Percentiles rank a stretch among this genome's conserved stretches.
Conservation (phyloP, 2,797 vertebrate genomes). For the Macropodus opercularis region DNA sequence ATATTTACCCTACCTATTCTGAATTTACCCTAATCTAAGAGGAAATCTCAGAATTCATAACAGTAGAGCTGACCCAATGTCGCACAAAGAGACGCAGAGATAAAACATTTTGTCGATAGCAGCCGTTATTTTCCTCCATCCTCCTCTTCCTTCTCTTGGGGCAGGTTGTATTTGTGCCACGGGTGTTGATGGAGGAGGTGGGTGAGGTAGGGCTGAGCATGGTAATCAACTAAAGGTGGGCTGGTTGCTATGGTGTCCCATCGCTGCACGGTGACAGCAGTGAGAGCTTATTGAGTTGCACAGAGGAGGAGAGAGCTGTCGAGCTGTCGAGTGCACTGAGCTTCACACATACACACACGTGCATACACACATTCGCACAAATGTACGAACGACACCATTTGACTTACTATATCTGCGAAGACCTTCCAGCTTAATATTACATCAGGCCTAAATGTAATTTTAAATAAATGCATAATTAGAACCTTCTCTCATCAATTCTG, state of each 20-base stretch:
- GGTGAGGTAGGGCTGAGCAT: constrained; percentile 60
- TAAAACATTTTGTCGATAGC: constrained; percentile 24
- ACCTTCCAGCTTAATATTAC: constrained; percentile 3
- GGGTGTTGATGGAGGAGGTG: constrained; percentile 48
- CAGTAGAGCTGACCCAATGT: neutral
- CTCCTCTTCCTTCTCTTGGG: neutral
- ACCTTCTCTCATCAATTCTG: no score
- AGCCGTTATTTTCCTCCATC: constrained; percentile 7
- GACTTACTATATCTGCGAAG: constrained; percentile 28
- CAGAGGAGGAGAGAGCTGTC: constrained; percentile 77
- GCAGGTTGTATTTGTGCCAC: constrained; percentile 36
- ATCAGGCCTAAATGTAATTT: neutral
- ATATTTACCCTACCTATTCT: neutral
- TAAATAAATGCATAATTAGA: no score
- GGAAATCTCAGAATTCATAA: neutral
- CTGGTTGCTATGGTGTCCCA: constrained; percentile 74
- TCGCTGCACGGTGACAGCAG: constrained; percentile 82
- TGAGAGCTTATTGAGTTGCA: constrained; percentile 76
- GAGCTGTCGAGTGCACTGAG: constrained; percentile 54
- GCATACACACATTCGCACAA: constrained; percentile 34
- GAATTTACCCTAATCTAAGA: neutral
- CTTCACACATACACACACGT: constrained; percentile 26
- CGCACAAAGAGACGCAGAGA: neutral
- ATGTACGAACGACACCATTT: constrained; percentile 17
- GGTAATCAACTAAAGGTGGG: constrained; percentile 74